phyloP scores from a whole-genome alignment of 2,888 invertebrate genomes.

The Pristionchus mayeri region DNA sequence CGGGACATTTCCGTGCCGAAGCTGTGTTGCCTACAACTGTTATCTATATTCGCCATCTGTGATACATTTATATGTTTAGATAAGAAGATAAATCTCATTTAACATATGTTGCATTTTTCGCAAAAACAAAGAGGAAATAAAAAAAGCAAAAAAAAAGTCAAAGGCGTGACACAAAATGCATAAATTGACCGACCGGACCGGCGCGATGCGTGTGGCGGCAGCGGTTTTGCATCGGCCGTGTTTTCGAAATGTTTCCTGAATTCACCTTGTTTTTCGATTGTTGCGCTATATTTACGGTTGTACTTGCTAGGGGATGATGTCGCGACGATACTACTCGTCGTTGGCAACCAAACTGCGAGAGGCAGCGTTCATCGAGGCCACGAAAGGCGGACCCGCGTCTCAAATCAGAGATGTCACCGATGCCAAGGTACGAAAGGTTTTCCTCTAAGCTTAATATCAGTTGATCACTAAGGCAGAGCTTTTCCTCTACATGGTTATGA shows the following conservation, averaged over 20 bases:
- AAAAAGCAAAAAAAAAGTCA: not conserved
- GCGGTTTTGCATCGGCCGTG: not conserved
- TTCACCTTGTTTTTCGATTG: not conserved
- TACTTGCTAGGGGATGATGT: not conserved
- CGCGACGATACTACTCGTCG: conserved; percentile 36
- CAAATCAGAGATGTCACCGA: conserved; percentile 12
- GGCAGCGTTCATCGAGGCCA: not conserved
- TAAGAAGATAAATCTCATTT: not conserved
- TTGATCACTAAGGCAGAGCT: not conserved
- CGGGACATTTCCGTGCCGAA: not conserved
- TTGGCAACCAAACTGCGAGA: conserved; percentile 33
- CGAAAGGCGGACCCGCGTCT: conserved; percentile 13
- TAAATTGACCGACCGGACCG: not conserved
- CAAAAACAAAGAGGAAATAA: not conserved
- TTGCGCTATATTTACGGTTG: not conserved
- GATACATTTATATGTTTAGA: conserved; percentile 45
- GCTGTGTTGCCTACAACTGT: not conserved
- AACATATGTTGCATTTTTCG: not conserved
- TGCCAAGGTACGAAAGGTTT: conserved; percentile 4
- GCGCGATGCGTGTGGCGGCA: conserved; percentile 28
- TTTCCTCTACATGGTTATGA: not conserved
- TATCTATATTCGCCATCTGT: conserved; percentile 13
- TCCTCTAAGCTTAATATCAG: not conserved
- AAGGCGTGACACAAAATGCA: not conserved
- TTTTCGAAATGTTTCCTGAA: conserved; percentile 39